Evolutionary conservation across 2,797 vertebrate species (phyloP), one percentile per base, ranked within the genome.

Genomic region (Catamblyrhynchus diadema): DNA sequence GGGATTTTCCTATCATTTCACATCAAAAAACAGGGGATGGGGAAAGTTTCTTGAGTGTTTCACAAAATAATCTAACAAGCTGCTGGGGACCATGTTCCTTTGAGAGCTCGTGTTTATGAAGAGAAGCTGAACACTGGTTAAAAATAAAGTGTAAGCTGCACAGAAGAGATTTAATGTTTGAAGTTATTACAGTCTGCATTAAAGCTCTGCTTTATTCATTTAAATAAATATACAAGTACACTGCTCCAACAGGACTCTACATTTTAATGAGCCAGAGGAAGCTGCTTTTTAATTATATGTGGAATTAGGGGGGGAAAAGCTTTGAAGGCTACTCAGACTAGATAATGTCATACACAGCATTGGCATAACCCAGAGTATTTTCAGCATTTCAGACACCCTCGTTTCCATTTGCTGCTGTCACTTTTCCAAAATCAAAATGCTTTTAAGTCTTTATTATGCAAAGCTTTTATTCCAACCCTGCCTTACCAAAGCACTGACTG

Each of bases 231-330:
- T 7, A 88, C 75, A 90, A 84, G 59, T 51, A 81, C 25, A 41
- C 62, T 44, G 91, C 71, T 95, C 74, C 59, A 62, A 88, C 86
- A 92, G 50, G 94, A 93, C 53, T 73, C 67, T 57, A 44, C 33
- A 78, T 93, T 78, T 86, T 84, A 92, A 95, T 91, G 78, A 92
- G 73, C 25, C 42, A 69, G 37, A 91, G 39, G 56, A 93, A 91
- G 96, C 81, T 88, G 83, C 73, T 95, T 93, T 95, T 93, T 95
- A 93, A 96, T 95, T 92, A 94, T 25, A 69, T 23, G 56, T 60
- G 56, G 64, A 94, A 91, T 88, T 66, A 92, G 10, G 66, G 30
- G 53, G 3, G 37, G 4, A 72, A 84, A 61, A 37, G 64, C 91
- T 96, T 96, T 96, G 94, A 96, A 95, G 81, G 74, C 60, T 62